These are phyloP conservation scores for Lordiphosa collinella DNA, from an alignment of 1,140 invertebrate genomes.

Conservation along the genomic window DNA sequence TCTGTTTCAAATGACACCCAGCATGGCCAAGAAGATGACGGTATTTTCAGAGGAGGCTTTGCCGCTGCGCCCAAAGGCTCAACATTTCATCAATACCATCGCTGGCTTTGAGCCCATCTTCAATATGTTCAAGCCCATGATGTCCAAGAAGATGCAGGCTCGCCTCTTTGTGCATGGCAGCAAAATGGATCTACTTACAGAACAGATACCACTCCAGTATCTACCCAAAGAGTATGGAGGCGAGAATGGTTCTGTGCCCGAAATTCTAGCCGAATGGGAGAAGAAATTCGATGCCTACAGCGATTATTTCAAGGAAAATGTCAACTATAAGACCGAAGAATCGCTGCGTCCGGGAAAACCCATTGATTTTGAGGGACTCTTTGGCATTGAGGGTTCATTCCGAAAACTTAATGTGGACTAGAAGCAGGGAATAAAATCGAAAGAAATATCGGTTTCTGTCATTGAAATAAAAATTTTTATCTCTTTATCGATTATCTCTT, in stretches of 20 bases:
- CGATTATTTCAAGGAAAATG: slow-evolving; percentile 82
- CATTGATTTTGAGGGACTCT: slow-evolving; percentile 81
- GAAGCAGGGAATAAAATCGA: too few relatives aligned
- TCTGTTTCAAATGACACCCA: slow-evolving; percentile 80
- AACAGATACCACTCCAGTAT: slow-evolving; percentile 80
- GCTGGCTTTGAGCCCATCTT: slow-evolving; percentile 80
- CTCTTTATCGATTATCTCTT: too few relatives aligned
- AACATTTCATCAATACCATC: slow-evolving; percentile 81
- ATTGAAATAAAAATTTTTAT: too few relatives aligned
- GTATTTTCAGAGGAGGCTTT: slow-evolving; percentile 81
- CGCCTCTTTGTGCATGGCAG: slow-evolving; percentile 81
- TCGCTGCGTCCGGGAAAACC: slow-evolving; percentile 82
- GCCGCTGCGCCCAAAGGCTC: slow-evolving; percentile 80
- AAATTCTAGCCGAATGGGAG: slow-evolving; percentile 81
- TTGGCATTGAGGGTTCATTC: slow-evolving; percentile 68
- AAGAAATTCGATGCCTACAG: slow-evolving; percentile 81
- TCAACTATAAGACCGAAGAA: slow-evolving; percentile 81
- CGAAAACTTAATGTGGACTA: slow-evolving; percentile 67
- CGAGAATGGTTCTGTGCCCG: slow-evolving; percentile 79
- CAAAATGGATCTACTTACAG: slow-evolving; percentile 79
- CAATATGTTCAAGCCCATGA: slow-evolving; percentile 80
- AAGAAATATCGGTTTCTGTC: too few relatives aligned
- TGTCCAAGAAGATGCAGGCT: slow-evolving; percentile 80
- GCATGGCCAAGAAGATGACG: slow-evolving; percentile 80
- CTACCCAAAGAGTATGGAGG: slow-evolving; percentile 83